Evolutionary conservation across 2,888 invertebrate genomes (phyloP), one percentile per base, ranked within the genome.

Genomic region (Aleiodes alternator): DNA sequence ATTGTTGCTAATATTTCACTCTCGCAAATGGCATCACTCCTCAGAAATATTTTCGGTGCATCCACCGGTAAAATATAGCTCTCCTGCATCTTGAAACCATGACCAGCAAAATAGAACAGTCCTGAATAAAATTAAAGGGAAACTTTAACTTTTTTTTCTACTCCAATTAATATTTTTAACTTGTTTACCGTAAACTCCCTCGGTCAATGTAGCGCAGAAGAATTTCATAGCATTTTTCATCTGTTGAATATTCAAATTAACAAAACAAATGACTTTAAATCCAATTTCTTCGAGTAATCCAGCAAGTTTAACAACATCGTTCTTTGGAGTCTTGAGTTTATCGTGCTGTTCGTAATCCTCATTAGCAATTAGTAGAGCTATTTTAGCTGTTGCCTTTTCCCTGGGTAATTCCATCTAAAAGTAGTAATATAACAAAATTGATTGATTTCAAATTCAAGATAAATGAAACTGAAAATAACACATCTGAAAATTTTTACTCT

Each of bases 91-190:
- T 85, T 85, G 59, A 88, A 89, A 66, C 89, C 89, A 80, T 89
- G 89, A 0, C 89, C 89, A 72, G 85, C 89, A 76, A 86, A 89
- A 74, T 89, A 89, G 74, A 89, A 87, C 8, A 89, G 75, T 64
- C 85, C 89, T 88, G 72, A 76, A 69, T 14, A 64, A 16, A 78
- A 16, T 55, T 7, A 14, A 76, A 11, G 31, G 31, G 23, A 59
- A 72, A 51, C 4, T 76, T 55, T 61, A 61, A 31, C 23, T 69
- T 48, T 43, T 48, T 43, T 43, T 43, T 3, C 31, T 38, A 14
- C n/a, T n/a, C 5, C 4, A 9, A 14, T 43, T 43, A 3, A 53
- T 23, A n/a, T 56, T 53, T 71, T 34, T 29, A 64, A 34, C 51
- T 68, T 61, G 57, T 66, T 73, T 83, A 88, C 88, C 88, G 78